Evolutionary conservation across 2,797 vertebrate species (phyloP).

Genomic region (Synanceia verrucosa): DNA sequence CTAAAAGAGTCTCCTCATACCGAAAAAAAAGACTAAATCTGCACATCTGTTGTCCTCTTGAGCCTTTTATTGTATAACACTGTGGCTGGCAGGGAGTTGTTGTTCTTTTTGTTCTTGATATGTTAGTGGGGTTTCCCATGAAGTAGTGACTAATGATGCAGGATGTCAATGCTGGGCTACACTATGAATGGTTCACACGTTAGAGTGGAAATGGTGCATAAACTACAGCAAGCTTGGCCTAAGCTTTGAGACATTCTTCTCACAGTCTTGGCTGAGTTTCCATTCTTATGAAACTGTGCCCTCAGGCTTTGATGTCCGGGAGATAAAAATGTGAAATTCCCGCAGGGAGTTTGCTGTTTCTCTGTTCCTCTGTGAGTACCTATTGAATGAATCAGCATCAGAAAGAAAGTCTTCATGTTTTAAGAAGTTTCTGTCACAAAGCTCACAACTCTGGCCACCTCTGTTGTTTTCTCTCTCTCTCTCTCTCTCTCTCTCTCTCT

Average conservation of each 20-base stretch:
- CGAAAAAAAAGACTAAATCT: background rate
- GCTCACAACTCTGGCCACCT: constrained; percentile 20
- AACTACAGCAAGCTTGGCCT: constrained; percentile 33
- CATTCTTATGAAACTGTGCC: constrained; percentile 28
- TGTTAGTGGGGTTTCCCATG: constrained; percentile 51
- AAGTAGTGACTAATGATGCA: constrained; percentile 36
- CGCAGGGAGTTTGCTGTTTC: constrained; percentile 24
- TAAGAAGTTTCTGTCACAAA: background rate
- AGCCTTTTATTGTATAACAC: background rate
- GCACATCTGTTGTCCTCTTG: background rate
- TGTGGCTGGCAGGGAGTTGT: constrained; percentile 16
- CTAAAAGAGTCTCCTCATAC: background rate
- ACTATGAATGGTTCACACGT: constrained; percentile 26
- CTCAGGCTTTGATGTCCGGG: constrained; percentile 60
- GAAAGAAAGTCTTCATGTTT: background rate
- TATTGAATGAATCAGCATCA: background rate
- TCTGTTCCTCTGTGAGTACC: background rate
- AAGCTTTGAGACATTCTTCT: constrained; percentile 47
- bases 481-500: background rate
- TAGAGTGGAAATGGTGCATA: constrained; percentile 45
- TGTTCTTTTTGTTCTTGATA: constrained; percentile 35
- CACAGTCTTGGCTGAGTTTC: constrained; percentile 50
- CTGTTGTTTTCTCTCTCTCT: constrained; percentile 1
- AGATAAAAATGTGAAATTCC: constrained; percentile 57
- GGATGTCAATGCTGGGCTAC: constrained; percentile 13